Evolutionary conservation across 2,888 invertebrate species (phyloP), one percentile per base, ranked within the genome.

Genomic region (Peribatodes rhomboidaria): DNA sequence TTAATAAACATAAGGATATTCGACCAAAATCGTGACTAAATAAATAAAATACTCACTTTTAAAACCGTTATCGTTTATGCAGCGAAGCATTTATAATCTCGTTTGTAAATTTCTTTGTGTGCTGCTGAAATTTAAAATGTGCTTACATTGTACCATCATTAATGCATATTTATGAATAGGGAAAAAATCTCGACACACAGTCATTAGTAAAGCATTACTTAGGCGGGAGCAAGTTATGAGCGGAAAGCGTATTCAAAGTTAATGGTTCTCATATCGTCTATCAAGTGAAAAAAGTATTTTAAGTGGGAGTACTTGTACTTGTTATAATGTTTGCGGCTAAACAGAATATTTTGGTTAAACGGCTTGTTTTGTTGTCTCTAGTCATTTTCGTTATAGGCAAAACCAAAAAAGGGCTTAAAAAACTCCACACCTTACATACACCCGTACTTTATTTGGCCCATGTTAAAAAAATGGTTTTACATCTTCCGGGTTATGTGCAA

Each of bases 101-200:
- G 49, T 61, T 64, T 55, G 11, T 14, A 47, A 55, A 65, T 63
- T 47, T 57, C 42, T 58, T 61, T 58, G 67, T 63, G 57, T 68
- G 56, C 69, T 70, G 70, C 73, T 82, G 76, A 86, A 86, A 81
- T 87, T 87, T 84, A 83, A 88, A 88, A 87, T 82, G 82, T 77
- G 81, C 75, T 77, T 78, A 77, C 79, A 76, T 78, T 79, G 79
- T 81, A 60, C 57, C 82, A 83, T 86, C 86, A 83, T 87, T 89
- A 88, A 90, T 91, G 88, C 85, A 92, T 90, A 90, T 90, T 92
- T 92, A 90, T 90, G 89, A 88, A 85, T 81, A 77, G 84, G 84
- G 88, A 82, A 87, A 90, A 89, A 91, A 90, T 90, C 90, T 86
- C 88, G 82, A 88, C 89, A 89, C 82, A 87, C 84, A 84, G 89